Evolutionary conservation across 2,888 invertebrate genomes (phyloP).

Genomic region (Stenichneumon culpator): DNA sequence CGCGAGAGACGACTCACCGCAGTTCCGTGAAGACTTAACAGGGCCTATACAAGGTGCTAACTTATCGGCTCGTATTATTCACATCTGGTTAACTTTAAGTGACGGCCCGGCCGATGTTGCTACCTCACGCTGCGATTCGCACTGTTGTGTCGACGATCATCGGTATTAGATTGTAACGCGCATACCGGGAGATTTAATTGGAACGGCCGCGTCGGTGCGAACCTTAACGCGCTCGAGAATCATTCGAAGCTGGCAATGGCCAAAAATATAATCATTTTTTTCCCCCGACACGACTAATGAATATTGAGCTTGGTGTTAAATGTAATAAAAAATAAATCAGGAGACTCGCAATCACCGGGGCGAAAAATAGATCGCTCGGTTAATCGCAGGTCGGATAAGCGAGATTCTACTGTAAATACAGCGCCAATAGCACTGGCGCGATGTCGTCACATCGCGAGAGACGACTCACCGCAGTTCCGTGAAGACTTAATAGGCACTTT

Average conservation of each 20-base stretch:
- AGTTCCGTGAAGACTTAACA: conserved; percentile 56
- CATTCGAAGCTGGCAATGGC: no score
- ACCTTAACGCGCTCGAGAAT: no score
- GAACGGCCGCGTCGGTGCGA: conserved; percentile 12
- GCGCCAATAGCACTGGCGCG: neutral
- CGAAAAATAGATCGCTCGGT: no score
- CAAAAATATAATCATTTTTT: no score
- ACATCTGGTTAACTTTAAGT: conserved; percentile 65
- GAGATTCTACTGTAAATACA: no score
- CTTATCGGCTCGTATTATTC: conserved; percentile 68
- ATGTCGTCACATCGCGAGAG: conserved; percentile 37
- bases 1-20: conserved; percentile 33
- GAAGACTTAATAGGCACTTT: conserved; percentile 53
- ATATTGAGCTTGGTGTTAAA: no score
- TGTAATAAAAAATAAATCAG: no score
- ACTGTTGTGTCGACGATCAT: conserved; percentile 42
- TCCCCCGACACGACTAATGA: no score
- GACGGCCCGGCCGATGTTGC: conserved; percentile 35
- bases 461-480: conserved; percentile 35
- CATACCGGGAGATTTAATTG: conserved; percentile 52
- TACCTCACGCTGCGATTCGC: conserved; percentile 39
- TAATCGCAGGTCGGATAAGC: no score
- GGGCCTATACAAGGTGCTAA: conserved; percentile 62
- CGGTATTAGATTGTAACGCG: conserved; percentile 43
- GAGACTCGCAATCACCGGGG: no score